A percentile compares a stretch with the other conserved stretches of the same genome.
Conservation (phyloP, 1,140 invertebrate species). For the Bombus waltoni region DNA sequence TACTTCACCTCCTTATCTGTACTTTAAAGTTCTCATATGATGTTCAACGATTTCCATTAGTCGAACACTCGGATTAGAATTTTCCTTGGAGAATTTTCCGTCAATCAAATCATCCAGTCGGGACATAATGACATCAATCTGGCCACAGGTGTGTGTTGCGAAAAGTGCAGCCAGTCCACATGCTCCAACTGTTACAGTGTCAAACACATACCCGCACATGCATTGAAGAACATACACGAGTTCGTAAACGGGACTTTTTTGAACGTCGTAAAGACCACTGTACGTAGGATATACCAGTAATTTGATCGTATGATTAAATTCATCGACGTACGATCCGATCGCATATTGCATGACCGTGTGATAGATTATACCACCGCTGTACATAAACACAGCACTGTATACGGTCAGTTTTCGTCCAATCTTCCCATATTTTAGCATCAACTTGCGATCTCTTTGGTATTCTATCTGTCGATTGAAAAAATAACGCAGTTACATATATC, state of each 20-base stretch:
- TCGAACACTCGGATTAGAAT: background rate
- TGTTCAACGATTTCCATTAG: slow-evolving; percentile 50
- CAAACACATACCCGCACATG: slow-evolving; percentile 45
- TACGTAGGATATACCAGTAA: slow-evolving; percentile 58
- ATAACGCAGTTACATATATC: background rate
- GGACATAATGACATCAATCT: slow-evolving; percentile 59
- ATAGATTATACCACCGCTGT: slow-evolving; percentile 46
- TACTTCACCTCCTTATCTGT: background rate
- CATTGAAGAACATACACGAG: slow-evolving; percentile 53
- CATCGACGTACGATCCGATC: background rate
- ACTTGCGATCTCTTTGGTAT: background rate
- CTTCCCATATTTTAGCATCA: slow-evolving; percentile 59
- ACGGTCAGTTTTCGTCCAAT: slow-evolving; percentile 49
- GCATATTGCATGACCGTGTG: slow-evolving; percentile 26
- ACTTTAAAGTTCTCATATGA: slow-evolving; percentile 53
- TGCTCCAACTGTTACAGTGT: slow-evolving; percentile 28
- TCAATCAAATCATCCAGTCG: slow-evolving; percentile 49
- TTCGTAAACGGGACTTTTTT: slow-evolving; percentile 57
- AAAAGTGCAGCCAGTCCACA: slow-evolving; percentile 59
- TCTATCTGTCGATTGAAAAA: slow-evolving; percentile 32
- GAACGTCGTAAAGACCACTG: slow-evolving; percentile 28
- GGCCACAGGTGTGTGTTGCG: slow-evolving; percentile 53
- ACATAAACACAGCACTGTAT: slow-evolving; percentile 54
- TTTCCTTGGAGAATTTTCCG: background rate
- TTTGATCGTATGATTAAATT: slow-evolving; percentile 52